Percentiles rank a stretch among this genome's conserved stretches.
Evolutionary conservation across 2,113 vertebrate species (phyloP).

Genomic region (human (Homo sapiens)): DNA sequence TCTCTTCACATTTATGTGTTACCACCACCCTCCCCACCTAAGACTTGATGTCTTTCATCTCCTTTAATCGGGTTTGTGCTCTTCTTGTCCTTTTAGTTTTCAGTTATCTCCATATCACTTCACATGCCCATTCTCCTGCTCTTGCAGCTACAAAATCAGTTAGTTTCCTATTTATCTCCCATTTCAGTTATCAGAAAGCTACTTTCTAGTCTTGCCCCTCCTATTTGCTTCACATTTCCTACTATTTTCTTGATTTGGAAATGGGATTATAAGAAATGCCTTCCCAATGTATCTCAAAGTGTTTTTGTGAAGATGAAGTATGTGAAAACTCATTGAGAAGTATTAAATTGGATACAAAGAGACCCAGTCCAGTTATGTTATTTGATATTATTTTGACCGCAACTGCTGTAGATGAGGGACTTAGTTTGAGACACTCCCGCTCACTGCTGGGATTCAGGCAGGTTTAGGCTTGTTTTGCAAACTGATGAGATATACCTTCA

Average conservation of each 20-base stretch:
- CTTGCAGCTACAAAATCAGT: background rate
- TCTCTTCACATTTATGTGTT: background rate
- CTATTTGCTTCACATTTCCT: background rate
- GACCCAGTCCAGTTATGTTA: background rate
- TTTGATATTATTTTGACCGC: conserved; percentile 2
- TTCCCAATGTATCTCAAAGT: background rate
- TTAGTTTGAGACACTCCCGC: background rate
- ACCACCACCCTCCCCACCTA: background rate
- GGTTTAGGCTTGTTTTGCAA: background rate
- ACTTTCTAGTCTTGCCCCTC: background rate
- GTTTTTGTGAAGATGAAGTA: conserved; percentile 26
- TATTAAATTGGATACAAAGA: conserved; percentile 35
- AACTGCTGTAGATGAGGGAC: background rate
- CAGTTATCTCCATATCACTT: background rate
- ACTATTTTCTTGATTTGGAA: conserved; percentile 30
- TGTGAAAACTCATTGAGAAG: background rate
- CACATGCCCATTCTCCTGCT: background rate
- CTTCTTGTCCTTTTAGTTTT: background rate
- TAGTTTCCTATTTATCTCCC: background rate
- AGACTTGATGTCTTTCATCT: background rate
- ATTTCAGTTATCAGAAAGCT: background rate
- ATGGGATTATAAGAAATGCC: background rate
- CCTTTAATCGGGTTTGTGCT: background rate
- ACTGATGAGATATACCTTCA: background rate
- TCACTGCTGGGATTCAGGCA: conserved; percentile 8